These are phyloP conservation scores for Noctua janthina DNA, from an alignment of 2,888 invertebrate genomes.

Conservation along the genomic window DNA sequence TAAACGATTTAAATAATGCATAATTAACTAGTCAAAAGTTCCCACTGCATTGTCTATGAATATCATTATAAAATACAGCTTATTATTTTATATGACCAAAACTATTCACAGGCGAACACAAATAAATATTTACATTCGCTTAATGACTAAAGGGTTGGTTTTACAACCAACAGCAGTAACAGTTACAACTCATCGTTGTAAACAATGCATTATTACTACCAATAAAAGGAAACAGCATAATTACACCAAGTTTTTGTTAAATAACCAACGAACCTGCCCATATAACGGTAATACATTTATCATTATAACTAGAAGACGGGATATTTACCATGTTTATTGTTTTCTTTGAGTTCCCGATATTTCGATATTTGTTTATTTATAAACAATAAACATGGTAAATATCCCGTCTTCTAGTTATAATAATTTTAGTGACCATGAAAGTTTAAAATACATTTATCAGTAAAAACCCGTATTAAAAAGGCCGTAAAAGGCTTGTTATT, in stretches of 20 bases:
- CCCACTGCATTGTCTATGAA: slow-evolving; percentile 30
- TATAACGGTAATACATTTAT: slow-evolving; percentile 42
- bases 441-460: slow-evolving; percentile 36
- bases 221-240: slow-evolving; percentile 64
- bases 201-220: slow-evolving; percentile 58
- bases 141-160: slow-evolving; percentile 56
- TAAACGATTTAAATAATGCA: slow-evolving; percentile 53
- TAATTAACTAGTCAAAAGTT: slow-evolving; percentile 46
- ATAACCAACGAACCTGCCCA: slow-evolving; percentile 32
- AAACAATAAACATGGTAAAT: too few relatives aligned
- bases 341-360: too few relatives aligned
- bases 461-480: slow-evolving; percentile 51
- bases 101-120: slow-evolving; percentile 3
- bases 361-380: too few relatives aligned
- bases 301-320: too few relatives aligned
- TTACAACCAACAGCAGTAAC: slow-evolving; percentile 43
- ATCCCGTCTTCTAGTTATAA: too few relatives aligned
- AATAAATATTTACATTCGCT: slow-evolving; percentile 48
- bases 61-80: slow-evolving; percentile 10
- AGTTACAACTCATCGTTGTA: slow-evolving; percentile 42
- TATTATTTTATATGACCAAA: slow-evolving; percentile 2
- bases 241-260: slow-evolving; percentile 55
- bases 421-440: too few relatives aligned
- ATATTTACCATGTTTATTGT: too few relatives aligned
- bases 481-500: slow-evolving; percentile 62